Evolutionary conservation across 92 coral and sea anemone species (phyloP).

Genomic region (Porites divaricata): DNA sequence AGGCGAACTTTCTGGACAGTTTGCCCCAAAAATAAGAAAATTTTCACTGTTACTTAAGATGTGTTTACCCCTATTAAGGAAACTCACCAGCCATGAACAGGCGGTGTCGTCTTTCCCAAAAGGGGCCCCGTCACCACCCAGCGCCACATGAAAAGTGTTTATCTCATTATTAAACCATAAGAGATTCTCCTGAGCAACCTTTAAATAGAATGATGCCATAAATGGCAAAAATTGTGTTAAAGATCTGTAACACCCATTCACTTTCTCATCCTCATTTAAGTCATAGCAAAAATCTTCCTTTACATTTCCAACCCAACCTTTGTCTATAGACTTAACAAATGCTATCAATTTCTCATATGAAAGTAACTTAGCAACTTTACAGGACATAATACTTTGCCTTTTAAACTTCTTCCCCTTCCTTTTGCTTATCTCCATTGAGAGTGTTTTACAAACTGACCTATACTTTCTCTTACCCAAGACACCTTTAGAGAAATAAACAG

Average conservation of each 20-base stretch:
- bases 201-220: slow-evolving; percentile 72
- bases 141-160: slow-evolving; percentile 72
- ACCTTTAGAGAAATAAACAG: slow-evolving; percentile 72
- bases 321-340: slow-evolving; percentile 73
- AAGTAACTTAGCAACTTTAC: slow-evolving; percentile 74
- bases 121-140: slow-evolving; percentile 77
- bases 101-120: slow-evolving; percentile 80
- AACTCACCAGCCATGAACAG: slow-evolving; percentile 74
- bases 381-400: slow-evolving; percentile 75
- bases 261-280: slow-evolving; percentile 58
- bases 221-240: slow-evolving; percentile 45
- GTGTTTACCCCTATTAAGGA: slow-evolving; percentile 76
- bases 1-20: slow-evolving; percentile 70
- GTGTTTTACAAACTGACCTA: slow-evolving; percentile 57
- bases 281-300: slow-evolving; percentile 77
- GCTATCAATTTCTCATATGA: slow-evolving; percentile 80
- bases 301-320: slow-evolving; percentile 67
- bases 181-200: slow-evolving; percentile 50
- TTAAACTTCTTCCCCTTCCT: slow-evolving; percentile 38
- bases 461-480: slow-evolving; percentile 76
- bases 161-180: slow-evolving; percentile 65
- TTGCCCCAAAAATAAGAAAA: slow-evolving; percentile 70
- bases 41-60: slow-evolving; percentile 78
- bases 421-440: slow-evolving; percentile 51
- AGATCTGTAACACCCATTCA: slow-evolving; percentile 60